A percentile compares a stretch with the other conserved stretches of the same genome.
Conservation (phyloP, 2,113 vertebrate genomes). For the Heterochromis multidens region DNA sequence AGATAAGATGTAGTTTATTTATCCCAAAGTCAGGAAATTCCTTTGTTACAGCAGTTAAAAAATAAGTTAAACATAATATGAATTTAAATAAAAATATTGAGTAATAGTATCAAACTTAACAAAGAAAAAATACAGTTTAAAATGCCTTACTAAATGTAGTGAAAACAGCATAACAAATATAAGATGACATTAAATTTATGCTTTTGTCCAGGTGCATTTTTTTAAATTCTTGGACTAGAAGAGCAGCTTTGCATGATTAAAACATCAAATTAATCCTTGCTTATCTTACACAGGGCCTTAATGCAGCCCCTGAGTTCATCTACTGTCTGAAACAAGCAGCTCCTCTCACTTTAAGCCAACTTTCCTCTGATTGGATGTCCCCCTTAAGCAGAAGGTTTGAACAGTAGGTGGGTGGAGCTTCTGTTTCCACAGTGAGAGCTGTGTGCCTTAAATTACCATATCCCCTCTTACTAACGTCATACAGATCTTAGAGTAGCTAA, state of each 20-base stretch:
- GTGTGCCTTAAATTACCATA: accelerated
- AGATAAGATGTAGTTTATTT: neutral
- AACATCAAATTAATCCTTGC: no score
- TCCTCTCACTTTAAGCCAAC: neutral
- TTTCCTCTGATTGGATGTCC: neutral
- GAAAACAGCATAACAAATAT: neutral
- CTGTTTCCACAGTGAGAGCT: accelerated
- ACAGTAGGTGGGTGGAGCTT: neutral
- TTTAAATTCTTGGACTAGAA: neutral
- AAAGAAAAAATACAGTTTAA: neutral
- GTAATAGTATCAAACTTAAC: accelerated
- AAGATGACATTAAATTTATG: neutral
- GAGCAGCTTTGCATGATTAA: neutral
- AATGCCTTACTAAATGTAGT: neutral
- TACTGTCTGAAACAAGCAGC: neutral
- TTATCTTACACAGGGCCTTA: neutral
- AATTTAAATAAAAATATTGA: neutral
- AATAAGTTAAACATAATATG: neutral
- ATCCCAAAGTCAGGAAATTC: neutral
- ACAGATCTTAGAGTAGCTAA: neutral
- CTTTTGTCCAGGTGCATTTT: neutral
- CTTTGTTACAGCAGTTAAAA: neutral
- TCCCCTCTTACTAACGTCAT: accelerated
- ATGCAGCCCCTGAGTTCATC: neutral
- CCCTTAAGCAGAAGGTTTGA: neutral